Evolutionary conservation across 2,113 vertebrate species (phyloP), one percentile per base, ranked within the genome.

Genomic region (Narcine bancroftii): DNA sequence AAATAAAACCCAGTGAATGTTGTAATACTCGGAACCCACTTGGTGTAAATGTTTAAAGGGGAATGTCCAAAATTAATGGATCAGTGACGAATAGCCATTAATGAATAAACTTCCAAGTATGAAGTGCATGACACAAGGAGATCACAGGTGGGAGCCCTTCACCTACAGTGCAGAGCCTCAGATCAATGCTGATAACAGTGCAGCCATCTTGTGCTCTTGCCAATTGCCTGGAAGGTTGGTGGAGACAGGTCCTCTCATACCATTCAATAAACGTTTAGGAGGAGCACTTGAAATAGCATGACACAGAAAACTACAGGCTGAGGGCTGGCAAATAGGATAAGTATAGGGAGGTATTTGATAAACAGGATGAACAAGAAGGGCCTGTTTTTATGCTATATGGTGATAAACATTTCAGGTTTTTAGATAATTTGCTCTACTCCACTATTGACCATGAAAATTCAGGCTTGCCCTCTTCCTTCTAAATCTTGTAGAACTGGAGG

Each of bases 1-100:
- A 87, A 87, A 87, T 87, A 87, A 87, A 87, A 36, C 53, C 53
- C 50, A 87, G 33, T 21, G 53, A 87, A 87, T 87, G 81, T 87
- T 87, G 81, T 87, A 87, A 87, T 87, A 33, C 4, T n/a, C 47
- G 11, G 26, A 29, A 47, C 33, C 13, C 5, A n/a, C 2, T 60
- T 17, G 1, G 53, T 60, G 33, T 60, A 33, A 87, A 87, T 60
- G 15, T 36, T 87, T 60, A 60, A 87, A 87, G 81, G 33, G n/a
- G 81, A 56, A 75, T 9, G 47, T 33, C 15, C 53, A 56, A 7
- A 6, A 60, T 36, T n/a, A 33, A 29, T 47, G n/a, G 3, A 83
- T 15, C 47, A 53, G 15, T 10, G 33, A 15, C 60, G 33, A 33
- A 21, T 33, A 60, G 21, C 36, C 5, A 19, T 15, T 53, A 2